Conservation (phyloP, 2,888 invertebrate species). For the Troilus luridus region DNA sequence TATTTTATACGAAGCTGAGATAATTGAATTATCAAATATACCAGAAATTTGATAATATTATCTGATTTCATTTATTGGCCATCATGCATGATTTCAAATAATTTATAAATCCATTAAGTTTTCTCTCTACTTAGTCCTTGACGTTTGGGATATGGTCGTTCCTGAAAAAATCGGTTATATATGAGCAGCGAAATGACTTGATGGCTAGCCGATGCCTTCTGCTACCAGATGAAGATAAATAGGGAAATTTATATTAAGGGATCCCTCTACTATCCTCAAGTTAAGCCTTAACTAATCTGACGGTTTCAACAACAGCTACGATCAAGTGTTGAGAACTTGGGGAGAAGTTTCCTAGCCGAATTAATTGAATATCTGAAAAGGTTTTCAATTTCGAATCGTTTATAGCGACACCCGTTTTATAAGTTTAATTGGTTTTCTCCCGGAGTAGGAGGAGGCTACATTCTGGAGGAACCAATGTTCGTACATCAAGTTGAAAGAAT, state of each 20-base stretch:
- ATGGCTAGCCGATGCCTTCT: neutral
- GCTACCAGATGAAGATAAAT: slow-evolving; percentile 15
- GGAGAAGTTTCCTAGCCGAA: neutral
- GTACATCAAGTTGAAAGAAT: neutral
- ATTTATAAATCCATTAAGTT: too few relatives aligned
- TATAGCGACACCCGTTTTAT: slow-evolving; percentile 37
- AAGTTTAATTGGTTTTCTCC: slow-evolving; percentile 39
- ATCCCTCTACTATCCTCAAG: slow-evolving; percentile 24
- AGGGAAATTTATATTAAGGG: slow-evolving; percentile 7
- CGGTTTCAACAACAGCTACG: slow-evolving; percentile 33
- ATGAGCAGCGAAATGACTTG: neutral
- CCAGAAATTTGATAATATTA: too few relatives aligned
- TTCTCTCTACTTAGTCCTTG: too few relatives aligned
- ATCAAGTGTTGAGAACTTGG: slow-evolving; percentile 2
- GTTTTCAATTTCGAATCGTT: slow-evolving; percentile 42
- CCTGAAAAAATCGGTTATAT: neutral
- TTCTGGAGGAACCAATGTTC: neutral
- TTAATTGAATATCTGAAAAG: slow-evolving; percentile 49
- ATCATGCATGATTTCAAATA: too few relatives aligned
- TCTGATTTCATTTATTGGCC: too few relatives aligned
- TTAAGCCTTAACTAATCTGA: slow-evolving; percentile 44
- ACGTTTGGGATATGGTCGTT: neutral
- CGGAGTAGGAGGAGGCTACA: neutral
- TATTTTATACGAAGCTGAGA: too few relatives aligned
- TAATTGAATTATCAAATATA: too few relatives aligned